Percentiles rank a stretch among this genome's conserved stretches.
Conservation (phyloP, 2,797 vertebrate genomes). For the Gastrophryne carolinensis region DNA sequence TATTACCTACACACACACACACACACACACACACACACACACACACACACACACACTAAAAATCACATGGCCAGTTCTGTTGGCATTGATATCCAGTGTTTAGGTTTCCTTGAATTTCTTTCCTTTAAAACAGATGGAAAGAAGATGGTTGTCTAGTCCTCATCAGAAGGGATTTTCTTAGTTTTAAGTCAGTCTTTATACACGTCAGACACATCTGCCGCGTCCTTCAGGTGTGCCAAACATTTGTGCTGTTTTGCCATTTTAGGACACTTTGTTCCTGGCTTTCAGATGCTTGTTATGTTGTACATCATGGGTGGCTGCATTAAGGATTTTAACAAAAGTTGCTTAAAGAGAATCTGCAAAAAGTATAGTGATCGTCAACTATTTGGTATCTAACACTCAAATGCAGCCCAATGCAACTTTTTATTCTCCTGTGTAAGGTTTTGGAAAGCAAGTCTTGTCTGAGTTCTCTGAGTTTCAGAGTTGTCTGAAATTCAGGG, state of each 20-base stretch:
- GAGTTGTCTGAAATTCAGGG: no score
- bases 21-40: no score
- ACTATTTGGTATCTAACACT: no score
- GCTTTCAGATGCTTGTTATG: neutral
- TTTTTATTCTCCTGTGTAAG: no score
- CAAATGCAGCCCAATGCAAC: no score
- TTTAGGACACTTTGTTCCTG: conserved; percentile 3
- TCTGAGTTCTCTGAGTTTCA: no score
- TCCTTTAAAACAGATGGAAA: neutral
- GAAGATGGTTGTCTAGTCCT: neutral
- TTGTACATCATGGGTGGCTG: neutral
- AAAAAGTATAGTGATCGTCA: no score
- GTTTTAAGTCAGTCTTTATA: neutral
- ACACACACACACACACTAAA: no score
- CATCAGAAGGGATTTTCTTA: neutral
- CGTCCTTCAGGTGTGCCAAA: neutral
- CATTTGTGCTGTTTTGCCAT: neutral
- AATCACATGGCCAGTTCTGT: neutral
- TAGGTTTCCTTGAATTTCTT: neutral
- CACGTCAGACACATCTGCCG: neutral
- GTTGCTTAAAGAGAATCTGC: neutral
- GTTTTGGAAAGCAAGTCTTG: no score
- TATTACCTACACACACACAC: no score
- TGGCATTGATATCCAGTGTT: neutral
- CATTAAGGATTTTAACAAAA: neutral